Evolutionary conservation across 1,140 invertebrate genomes (phyloP).

Genomic region (Reticulitermes speratus): DNA sequence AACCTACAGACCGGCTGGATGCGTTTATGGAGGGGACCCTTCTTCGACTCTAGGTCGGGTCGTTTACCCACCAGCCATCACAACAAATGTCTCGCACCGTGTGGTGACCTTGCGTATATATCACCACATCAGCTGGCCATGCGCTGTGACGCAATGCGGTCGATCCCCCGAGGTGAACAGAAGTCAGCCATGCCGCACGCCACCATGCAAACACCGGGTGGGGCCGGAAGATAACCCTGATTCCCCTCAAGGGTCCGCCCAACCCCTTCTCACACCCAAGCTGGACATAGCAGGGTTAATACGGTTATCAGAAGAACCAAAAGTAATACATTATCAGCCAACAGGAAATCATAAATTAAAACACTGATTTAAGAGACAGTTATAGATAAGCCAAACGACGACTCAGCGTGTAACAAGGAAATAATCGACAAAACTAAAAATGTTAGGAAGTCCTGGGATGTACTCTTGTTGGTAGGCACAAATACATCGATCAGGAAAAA

Average conservation of each 20-base stretch:
- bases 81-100: not conserved
- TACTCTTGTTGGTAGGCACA: too few relatives aligned
- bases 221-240: not conserved
- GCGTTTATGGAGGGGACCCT: too few relatives aligned
- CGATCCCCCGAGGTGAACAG: not conserved
- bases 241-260: not conserved
- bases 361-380: not conserved
- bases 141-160: conserved; percentile 1
- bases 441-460: too few relatives aligned
- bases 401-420: too few relatives aligned
- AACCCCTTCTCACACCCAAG: not conserved
- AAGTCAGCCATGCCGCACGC: not conserved
- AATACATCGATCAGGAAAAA: too few relatives aligned
- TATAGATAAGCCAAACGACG: not conserved
- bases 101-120: not conserved
- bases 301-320: not conserved
- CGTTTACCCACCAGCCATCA: not conserved
- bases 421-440: too few relatives aligned
- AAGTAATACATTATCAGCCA: not conserved
- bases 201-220: not conserved
- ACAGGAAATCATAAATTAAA: not conserved
- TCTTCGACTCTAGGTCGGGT: not conserved
- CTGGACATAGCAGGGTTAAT: not conserved
- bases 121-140: conserved; percentile 8
- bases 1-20: too few relatives aligned